A percentile compares a stretch with the other conserved stretches of the same genome.
Conservation (phyloP, 2,888 invertebrate genomes). For the Byasa hedistus region DNA sequence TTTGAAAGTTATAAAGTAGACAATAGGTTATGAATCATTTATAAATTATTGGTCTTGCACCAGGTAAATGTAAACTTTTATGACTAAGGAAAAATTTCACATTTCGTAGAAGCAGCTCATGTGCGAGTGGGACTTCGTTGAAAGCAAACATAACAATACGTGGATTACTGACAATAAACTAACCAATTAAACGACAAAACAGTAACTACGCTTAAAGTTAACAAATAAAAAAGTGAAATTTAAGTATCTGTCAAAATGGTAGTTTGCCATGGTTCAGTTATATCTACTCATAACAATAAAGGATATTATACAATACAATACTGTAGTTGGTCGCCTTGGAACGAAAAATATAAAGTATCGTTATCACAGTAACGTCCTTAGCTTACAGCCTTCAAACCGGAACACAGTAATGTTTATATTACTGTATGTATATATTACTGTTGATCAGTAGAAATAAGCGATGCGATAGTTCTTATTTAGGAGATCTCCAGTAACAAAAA, state of each 20-base stretch:
- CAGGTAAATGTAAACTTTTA: background rate
- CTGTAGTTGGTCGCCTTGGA: too few relatives aligned
- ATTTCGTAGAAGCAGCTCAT: background rate
- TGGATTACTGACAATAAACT: background rate
- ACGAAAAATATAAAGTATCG: too few relatives aligned
- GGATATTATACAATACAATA: too few relatives aligned
- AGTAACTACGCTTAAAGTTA: background rate
- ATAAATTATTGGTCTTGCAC: background rate
- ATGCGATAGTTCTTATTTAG: too few relatives aligned
- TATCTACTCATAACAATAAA: too few relatives aligned
- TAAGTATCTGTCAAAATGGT: background rate
- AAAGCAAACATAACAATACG: background rate
- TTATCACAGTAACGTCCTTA: too few relatives aligned
- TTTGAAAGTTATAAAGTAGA: background rate
- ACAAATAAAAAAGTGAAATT: background rate
- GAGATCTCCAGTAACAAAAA: too few relatives aligned
- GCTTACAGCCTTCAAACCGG: too few relatives aligned
- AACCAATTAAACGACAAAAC: background rate
- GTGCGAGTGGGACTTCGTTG: background rate
- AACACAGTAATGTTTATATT: too few relatives aligned
- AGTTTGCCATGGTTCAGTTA: background rate
- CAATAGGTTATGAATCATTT: background rate
- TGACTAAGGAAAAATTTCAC: background rate
- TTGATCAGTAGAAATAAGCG: too few relatives aligned
- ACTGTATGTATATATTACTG: too few relatives aligned